Evolutionary conservation across 2,113 vertebrate genomes (phyloP).

Genomic region (Nymphicus hollandicus): DNA sequence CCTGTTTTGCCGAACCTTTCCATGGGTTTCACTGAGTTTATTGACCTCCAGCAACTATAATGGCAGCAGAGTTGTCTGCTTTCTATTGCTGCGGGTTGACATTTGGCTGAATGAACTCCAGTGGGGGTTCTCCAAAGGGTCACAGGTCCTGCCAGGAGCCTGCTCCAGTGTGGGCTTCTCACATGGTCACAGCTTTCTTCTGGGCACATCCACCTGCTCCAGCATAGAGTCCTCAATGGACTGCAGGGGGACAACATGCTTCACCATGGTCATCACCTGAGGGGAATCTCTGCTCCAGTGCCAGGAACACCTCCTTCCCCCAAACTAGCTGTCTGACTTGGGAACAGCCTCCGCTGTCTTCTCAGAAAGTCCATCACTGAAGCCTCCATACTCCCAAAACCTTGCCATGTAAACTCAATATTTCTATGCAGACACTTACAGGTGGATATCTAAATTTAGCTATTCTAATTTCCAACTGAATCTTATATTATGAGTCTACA

Average conservation of each 20-base stretch:
- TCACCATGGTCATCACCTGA: neutral
- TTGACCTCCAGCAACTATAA: neutral
- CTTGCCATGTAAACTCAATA: neutral
- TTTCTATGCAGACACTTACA: neutral
- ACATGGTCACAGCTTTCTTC: neutral
- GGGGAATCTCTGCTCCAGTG: neutral
- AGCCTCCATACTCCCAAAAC: neutral
- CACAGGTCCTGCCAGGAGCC: neutral
- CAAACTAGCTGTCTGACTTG: neutral
- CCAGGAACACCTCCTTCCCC: neutral
- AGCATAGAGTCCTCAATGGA: neutral
- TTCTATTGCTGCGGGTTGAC: neutral
- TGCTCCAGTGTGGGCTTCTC: neutral
- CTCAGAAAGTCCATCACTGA: neutral
- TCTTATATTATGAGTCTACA: neutral
- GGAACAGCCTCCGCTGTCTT: neutral
- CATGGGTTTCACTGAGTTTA: neutral
- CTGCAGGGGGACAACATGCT: neutral
- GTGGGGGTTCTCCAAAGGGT: neutral
- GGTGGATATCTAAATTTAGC: neutral
- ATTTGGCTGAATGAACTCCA: neutral
- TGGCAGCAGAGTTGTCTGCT: neutral
- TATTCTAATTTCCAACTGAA: neutral
- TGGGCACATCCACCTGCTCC: neutral
- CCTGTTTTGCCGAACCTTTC: neutral